These are phyloP conservation scores for Embiotoca jacksoni DNA, from an alignment of 2,113 vertebrate genomes.

Conservation along the genomic window DNA sequence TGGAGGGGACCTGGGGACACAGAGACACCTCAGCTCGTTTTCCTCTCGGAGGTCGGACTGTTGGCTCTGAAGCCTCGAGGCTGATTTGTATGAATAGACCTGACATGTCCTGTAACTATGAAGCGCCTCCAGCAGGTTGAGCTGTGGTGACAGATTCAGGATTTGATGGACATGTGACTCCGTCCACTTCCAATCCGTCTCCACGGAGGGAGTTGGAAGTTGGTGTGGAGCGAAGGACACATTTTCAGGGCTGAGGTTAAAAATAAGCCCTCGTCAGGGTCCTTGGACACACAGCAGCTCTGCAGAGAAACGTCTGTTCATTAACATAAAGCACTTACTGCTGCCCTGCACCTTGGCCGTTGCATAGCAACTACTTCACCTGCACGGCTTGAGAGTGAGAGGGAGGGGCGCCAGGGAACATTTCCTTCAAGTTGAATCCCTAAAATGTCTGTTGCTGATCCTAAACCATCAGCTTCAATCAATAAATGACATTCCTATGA, in stretches of 20 bases:
- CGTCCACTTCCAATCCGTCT: no score
- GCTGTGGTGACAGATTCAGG: slow-evolving; percentile 21
- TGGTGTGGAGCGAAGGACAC: no score
- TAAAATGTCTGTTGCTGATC: background rate
- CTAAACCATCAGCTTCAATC: background rate
- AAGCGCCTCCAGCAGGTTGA: slow-evolving; percentile 4
- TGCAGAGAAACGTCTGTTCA: slow-evolving; percentile 44
- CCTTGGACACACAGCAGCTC: slow-evolving; percentile 30
- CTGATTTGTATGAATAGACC: no score
- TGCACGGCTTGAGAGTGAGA: slow-evolving; percentile 51
- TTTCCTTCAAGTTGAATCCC: slow-evolving; percentile 6
- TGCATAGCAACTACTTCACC: slow-evolving; percentile 80
- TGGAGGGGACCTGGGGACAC: slow-evolving; percentile 88
- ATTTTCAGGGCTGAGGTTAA: slow-evolving; percentile 29
- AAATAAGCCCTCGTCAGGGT: slow-evolving; percentile 16
- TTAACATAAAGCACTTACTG: slow-evolving; percentile 71
- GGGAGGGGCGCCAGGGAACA: background rate
- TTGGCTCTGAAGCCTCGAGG: no score
- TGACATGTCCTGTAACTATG: background rate
- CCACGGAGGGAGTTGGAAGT: no score
- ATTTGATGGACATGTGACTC: background rate
- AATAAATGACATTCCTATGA: background rate
- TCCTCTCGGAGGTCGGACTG: no score
- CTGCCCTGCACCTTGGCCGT: slow-evolving; percentile 59
- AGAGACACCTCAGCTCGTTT: no score